Base-by-base conservation (phyloP, 2,888 invertebrate species). In the Quadroppia sp. region DNA sequence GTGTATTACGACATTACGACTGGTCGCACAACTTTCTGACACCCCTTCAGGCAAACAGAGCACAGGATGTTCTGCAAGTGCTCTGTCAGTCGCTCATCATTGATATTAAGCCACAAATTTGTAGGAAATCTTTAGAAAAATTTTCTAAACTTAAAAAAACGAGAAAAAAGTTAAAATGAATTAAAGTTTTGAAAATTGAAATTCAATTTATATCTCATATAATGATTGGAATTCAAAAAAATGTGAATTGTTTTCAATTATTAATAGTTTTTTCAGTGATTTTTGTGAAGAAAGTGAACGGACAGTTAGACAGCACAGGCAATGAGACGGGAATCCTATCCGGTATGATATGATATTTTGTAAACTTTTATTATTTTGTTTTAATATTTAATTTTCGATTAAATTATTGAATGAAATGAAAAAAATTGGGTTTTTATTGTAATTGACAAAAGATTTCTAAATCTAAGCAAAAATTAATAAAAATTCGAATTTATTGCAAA, bases 321-420 rank as follows among this genome's bases (percentile, higher is more conserved):
- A 71, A 71, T 56, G 74, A 74, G 4, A 74, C 74, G 4, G 71
- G 72, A 32, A 48, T 72, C 15, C 61, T 74, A 17, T 61, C 74
- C 25, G 74, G 74, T 74, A 72, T 25, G 23, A 13, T 23, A 6
- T 53, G 53, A 23, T 20, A 20, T 23, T 9, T 36, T 36, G 9
- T 7, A 7, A 36, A 36, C 36, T 36, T 36, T 36, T 36, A 36
- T 7, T 36, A 36, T 7, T 36, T 9, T 36, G 36, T 36, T 9
- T 36, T 9, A 36, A n/a, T n/a, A n/a, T n/a, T n/a, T n/a, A n/a
- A n/a, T n/a, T 36, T 36, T 36, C 36, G 9, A 36, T 7, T 36
- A 36, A 36, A 36, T n/a, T n/a, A n/a, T n/a, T n/a, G n/a, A n/a
- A n/a, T n/a, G n/a, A 36, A 36, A 36, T 36, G 6, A 36, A 36